Evolutionary conservation across 1,140 invertebrate species (phyloP).

Genomic region (Drosophila kanapiae): DNA sequence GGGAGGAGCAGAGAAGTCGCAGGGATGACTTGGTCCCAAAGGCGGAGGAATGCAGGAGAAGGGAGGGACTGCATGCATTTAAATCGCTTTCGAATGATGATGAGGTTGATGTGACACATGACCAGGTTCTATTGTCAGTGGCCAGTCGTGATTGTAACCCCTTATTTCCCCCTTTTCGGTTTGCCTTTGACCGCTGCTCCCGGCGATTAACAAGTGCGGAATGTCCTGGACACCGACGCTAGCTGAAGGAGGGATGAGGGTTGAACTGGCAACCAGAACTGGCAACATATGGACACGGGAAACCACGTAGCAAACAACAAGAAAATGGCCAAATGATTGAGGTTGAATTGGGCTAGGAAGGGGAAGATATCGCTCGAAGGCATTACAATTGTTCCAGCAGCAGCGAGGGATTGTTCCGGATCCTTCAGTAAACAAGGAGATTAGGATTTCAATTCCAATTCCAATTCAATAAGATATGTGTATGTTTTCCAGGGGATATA

Average conservation of each 20-base stretch:
- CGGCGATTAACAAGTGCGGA: constrained; percentile 50
- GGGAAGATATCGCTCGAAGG: constrained; percentile 2
- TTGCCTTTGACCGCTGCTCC: constrained; percentile 43
- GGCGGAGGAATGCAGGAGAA: background rate
- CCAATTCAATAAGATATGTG: constrained; percentile 2
- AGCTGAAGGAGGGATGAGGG: constrained; percentile 9
- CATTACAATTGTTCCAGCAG: constrained; percentile 18
- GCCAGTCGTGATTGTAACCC: constrained; percentile 15
- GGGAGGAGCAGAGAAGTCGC: background rate
- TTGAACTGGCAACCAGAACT: constrained; percentile 12
- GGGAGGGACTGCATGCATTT: constrained; percentile 31
- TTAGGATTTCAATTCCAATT: constrained; percentile 12
- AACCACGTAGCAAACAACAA: constrained; percentile 37
- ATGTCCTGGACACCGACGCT: background rate
- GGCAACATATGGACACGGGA: constrained; percentile 39
- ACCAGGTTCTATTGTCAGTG: constrained; percentile 19
- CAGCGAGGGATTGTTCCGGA: constrained; percentile 1
- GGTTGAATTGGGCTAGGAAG: background rate
- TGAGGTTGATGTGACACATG: constrained; percentile 37
- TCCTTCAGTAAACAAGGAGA: constrained; percentile 11
- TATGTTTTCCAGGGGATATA: background rate
- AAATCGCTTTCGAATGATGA: constrained; percentile 45
- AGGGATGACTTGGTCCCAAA: constrained; percentile 8
- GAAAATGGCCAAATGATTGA: constrained; percentile 39
- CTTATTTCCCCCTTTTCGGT: constrained; percentile 2